Base-by-base conservation (phyloP, 2,113 vertebrate species). In the Cheilinus undulatus region DNA sequence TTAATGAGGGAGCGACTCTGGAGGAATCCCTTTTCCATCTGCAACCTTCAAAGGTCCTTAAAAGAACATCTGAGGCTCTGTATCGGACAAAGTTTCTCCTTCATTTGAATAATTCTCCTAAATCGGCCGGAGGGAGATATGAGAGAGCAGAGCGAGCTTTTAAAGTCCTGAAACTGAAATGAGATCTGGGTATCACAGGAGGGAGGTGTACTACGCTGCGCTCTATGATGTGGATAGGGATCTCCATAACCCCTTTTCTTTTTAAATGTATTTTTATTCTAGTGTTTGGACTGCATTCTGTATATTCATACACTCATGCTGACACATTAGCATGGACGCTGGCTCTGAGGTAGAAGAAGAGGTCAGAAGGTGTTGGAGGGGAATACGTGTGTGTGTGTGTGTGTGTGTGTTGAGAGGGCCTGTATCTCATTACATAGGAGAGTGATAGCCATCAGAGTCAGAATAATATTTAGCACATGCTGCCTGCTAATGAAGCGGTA, bases 391-490 rank as follows among this genome's bases (percentile, higher is more conserved):
- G 42, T 20, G 7, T n/a, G 17, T 9, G 19, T n/a, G 19, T 45
- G 78, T 74, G 52, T 70, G 78, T 70, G 83, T 83, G 75, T 87
- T 85, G 70, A 82, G 15, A 70, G 30, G 56, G 80, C 69, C 79
- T 87, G 86, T 82, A 94, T 96, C 95, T 87, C 91, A 92, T 96
- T 96, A 95, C 95, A 94, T 84, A 94, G 93, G 86, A 91, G 88
- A 89, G 94, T 91, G 95, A 97, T 97, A 95, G 94, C 90, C 93
- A 98, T 96, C 96, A 93, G 90, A 93, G 93, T 93, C 94, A 93
- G 94, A 97, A 95, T 96, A 96, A 97, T 96, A 97, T 96, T 96
- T 95, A 96, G 95, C 95, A 96, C 95, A 95, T 95, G 96, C 95
- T 92, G 95, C 93, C 93, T 95, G 95, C 96, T 96, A 96, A 96